A percentile compares a stretch with the other conserved stretches of the same genome.
These are phyloP conservation scores for Oedothorax gibbosus DNA, from an alignment of 1,140 invertebrate genomes.

Conservation along the genomic window DNA sequence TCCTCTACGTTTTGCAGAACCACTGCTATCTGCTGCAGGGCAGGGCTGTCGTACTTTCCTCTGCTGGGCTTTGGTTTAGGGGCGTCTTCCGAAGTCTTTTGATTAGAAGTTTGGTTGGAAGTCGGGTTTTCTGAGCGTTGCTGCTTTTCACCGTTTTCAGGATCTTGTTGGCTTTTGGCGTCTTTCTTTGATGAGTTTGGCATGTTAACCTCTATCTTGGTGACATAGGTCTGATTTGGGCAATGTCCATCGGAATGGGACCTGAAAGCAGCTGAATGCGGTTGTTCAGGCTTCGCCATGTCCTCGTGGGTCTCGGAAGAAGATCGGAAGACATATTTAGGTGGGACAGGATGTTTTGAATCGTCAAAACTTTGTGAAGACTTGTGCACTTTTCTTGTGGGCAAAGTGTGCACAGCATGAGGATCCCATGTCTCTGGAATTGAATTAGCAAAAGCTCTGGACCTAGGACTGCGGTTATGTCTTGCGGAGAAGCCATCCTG, in stretches of 20 bases:
- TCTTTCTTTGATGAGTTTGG: background rate
- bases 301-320: conserved; percentile 57
- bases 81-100: background rate
- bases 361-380: conserved; percentile 38
- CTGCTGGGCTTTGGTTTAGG: background rate
- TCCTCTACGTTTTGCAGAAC: conserved; percentile 49
- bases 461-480: background rate
- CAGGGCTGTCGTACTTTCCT: conserved; percentile 26
- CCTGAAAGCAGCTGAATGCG: conserved; percentile 45
- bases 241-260: conserved; percentile 55
- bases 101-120: background rate
- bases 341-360: conserved; percentile 23
- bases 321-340: conserved; percentile 45
- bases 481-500: background rate
- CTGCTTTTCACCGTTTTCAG: background rate
- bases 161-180: background rate
- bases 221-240: conserved; percentile 44
- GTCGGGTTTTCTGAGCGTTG: background rate
- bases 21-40: conserved; percentile 44
- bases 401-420: conserved; percentile 29
- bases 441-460: background rate
- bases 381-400: conserved; percentile 41
- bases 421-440: conserved; percentile 32
- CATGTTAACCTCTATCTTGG: conserved; percentile 43
- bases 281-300: background rate